A percentile compares a stretch with the other conserved stretches of the same genome.
These are phyloP conservation scores for Matsumurasca onukii DNA, from an alignment of 1,140 invertebrate genomes.

Conservation along the genomic window DNA sequence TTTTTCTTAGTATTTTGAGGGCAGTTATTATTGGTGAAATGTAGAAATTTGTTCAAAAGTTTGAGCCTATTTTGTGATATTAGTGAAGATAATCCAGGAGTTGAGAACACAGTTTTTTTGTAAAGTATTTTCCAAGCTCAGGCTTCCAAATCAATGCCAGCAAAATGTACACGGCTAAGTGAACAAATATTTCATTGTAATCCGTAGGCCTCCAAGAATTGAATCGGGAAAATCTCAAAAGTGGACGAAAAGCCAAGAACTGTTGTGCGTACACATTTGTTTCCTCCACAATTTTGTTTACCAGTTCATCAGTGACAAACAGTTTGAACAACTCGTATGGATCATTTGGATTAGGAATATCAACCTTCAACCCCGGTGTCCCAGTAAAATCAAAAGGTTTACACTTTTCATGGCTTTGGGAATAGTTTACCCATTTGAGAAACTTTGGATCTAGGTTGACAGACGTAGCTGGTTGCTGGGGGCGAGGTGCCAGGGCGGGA, in stretches of 20 bases:
- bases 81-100: neutral
- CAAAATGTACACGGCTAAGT: neutral
- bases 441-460: too few species aligned
- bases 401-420: neutral
- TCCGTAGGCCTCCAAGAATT: neutral
- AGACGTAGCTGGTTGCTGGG: too few species aligned
- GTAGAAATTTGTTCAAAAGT: conserved; percentile 3
- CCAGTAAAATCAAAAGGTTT: conserved; percentile 11
- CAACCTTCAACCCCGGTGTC: neutral
- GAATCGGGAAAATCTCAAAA: neutral
- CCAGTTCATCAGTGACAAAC: conserved; percentile 18
- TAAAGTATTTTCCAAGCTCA: conserved; percentile 16
- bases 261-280: conserved; percentile 22
- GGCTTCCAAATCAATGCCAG: conserved; percentile 10
- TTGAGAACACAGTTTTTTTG: conserved; percentile 16
- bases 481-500: too few species aligned
- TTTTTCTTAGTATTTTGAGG: conserved; percentile 7
- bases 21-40: neutral
- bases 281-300: conserved; percentile 5
- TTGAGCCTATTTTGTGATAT: conserved; percentile 13
- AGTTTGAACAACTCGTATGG: conserved; percentile 6
- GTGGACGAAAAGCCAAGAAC: neutral
- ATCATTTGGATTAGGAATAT: neutral
- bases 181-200: conserved; percentile 13
- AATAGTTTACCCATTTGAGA: neutral